Percentiles rank a stretch among this genome's conserved stretches.
phyloP scores from a whole-genome alignment of 2,797 vertebrate species.

The Melopsittacus undulatus region DNA sequence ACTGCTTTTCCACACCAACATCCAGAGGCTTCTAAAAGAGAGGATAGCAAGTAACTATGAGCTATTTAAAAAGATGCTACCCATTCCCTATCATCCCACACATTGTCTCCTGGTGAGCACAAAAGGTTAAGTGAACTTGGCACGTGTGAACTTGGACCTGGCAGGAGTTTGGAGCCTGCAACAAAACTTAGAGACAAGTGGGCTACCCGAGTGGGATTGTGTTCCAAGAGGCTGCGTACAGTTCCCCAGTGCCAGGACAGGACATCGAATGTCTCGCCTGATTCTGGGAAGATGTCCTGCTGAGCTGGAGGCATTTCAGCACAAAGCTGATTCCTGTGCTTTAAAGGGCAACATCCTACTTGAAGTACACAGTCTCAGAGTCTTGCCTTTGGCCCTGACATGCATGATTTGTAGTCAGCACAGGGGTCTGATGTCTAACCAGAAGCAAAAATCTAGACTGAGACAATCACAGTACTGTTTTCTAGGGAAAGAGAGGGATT shows the following conservation, averaged over 20 bases:
- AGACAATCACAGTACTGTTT: neutral
- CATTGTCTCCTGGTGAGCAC: accelerated
- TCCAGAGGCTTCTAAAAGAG: neutral
- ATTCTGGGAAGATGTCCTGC: constrained; percentile 30
- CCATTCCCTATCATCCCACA: neutral
- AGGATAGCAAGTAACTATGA: neutral
- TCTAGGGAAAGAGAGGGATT: neutral
- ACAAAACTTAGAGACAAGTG: neutral
- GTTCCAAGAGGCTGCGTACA: neutral
- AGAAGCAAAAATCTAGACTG: neutral
- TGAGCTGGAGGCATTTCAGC: neutral
- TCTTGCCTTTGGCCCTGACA: neutral
- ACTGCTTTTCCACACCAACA: neutral
- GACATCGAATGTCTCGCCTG: neutral
- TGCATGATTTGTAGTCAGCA: neutral
- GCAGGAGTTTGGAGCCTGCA: neutral
- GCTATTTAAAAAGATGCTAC: neutral
- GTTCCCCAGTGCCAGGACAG: neutral
- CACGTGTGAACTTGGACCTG: neutral
- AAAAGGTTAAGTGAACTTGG: neutral
- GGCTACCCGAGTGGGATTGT: neutral
- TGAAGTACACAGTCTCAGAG: neutral
- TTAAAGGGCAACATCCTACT: neutral
- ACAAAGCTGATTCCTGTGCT: neutral
- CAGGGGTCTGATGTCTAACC: neutral